Evolutionary conservation across 2,113 vertebrate species (phyloP), one percentile per base, ranked within the genome.

Genomic region (Gallinago undulata): DNA sequence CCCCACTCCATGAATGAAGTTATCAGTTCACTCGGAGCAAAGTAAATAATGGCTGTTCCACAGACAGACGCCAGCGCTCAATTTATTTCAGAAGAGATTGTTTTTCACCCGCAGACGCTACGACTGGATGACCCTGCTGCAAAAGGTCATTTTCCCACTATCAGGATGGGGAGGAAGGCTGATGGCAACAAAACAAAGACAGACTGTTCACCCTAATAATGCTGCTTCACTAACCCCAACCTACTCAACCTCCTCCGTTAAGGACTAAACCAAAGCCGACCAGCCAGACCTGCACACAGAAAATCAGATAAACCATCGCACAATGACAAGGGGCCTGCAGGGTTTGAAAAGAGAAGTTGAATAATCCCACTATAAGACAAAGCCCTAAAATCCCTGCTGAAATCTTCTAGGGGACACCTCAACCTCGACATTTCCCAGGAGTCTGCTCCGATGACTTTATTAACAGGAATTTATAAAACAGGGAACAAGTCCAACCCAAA

Each of bases 381-480:
- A 89, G 47, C 35, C 37, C 77, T 50, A 70, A 84, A 89, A 45
- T 64, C 53, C 79, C 72, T 57, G 78, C 73, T 77, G 59, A 53
- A 86, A 90, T 41, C 66, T 81, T 81, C 47, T 4, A 64, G 53
- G 51, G 51, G 87, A 80, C 11, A 37, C 84, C 83, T 73, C 22
- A 60, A 63, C 39, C 76, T 39, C 37, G 4, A 41, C 57, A 19
- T 7, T 70, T 45, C 87, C 90, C 95, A 79, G 27, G 63, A 84
- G 64, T 9, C 21, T 35, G 55, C 19, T 60, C 48, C 37, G 43
- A 87, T 33, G 60, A 86, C 74, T 92, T 96, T 43, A 97, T 95
- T 96, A 95, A 91, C 74, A 70, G 72, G 24, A 66, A 87, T 84
- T 92, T 94, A 77, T 41, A 90, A 69, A 64, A 83, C 86, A 4